Evolutionary conservation across 2,888 invertebrate species (phyloP).

Genomic region (Epinotia nisella): DNA sequence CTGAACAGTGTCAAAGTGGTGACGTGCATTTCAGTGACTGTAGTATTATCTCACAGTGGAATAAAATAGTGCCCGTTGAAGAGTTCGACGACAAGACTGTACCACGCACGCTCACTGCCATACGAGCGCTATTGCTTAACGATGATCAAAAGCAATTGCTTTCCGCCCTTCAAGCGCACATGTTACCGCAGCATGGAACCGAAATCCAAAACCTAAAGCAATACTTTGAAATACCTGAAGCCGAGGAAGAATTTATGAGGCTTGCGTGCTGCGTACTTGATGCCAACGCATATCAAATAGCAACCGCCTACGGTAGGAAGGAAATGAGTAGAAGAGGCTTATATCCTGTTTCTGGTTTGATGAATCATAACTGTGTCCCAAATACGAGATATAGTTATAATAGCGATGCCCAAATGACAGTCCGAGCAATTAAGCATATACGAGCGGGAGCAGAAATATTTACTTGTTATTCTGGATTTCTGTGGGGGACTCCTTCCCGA

Average conservation of each 20-base stretch:
- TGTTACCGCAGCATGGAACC: conserved; percentile 80
- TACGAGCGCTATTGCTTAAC: conserved; percentile 71
- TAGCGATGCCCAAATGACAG: conserved; percentile 82
- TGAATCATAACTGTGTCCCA: conserved; percentile 89
- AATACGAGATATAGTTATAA: conserved; percentile 88
- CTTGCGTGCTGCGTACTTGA: conserved; percentile 86
- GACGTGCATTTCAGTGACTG: conserved; percentile 87
- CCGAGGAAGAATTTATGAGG: conserved; percentile 85
- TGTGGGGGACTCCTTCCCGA: conserved; percentile 88
- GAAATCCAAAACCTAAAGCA: conserved; percentile 85
- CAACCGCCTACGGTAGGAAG: conserved; percentile 72
- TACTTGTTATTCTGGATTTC: conserved; percentile 86
- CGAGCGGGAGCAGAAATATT: conserved; percentile 86
- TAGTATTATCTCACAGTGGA: conserved; percentile 84
- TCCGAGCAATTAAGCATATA: conserved; percentile 86
- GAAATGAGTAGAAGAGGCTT: conserved; percentile 85
- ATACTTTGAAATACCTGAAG: conserved; percentile 76
- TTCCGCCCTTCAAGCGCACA: conserved; percentile 80
- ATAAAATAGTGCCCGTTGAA: conserved; percentile 77
- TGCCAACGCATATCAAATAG: conserved; percentile 88
- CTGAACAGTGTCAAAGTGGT: conserved; percentile 85
- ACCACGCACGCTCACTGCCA: conserved; percentile 71
- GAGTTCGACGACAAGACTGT: conserved; percentile 68
- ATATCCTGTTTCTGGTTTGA: conserved; percentile 87
- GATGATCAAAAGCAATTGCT: conserved; percentile 82